Evolutionary conservation across 2,113 vertebrate species (phyloP).

Genomic region (Coryphaenoides rupestris): DNA sequence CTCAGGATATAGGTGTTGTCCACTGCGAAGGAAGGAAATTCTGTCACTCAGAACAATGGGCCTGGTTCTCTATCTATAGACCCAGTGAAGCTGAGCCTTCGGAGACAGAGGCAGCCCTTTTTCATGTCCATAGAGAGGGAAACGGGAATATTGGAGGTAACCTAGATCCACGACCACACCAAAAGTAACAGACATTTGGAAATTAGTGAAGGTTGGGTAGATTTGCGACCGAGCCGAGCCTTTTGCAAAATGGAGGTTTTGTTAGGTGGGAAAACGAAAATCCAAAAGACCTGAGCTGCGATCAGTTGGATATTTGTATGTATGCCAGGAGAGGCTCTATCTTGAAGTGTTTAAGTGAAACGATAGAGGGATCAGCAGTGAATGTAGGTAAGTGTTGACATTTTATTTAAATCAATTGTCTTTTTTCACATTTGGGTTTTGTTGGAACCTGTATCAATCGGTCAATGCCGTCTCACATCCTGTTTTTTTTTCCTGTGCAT

Average conservation of each 20-base stretch:
- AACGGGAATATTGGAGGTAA: slow-evolving; percentile 8
- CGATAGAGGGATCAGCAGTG: slow-evolving; percentile 25
- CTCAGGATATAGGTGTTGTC: slow-evolving; percentile 85
- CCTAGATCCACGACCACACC: slow-evolving; percentile 9
- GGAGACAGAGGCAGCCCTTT: slow-evolving; percentile 35
- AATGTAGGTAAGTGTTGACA: slow-evolving; percentile 56
- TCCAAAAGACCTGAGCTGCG: slow-evolving; percentile 11
- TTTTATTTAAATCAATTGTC: slow-evolving; percentile 2
- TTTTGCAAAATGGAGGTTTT: slow-evolving; percentile 58
- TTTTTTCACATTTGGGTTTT: background rate
- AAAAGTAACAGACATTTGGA: slow-evolving; percentile 13
- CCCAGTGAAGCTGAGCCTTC: slow-evolving; percentile 53
- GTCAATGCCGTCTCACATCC: background rate
- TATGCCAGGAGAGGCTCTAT: background rate
- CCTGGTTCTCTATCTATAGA: slow-evolving; percentile 81
- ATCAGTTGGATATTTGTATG: slow-evolving; percentile 31
- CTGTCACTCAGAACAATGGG: slow-evolving; percentile 81
- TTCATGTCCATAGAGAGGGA: slow-evolving; percentile 12
- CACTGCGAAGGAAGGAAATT: slow-evolving; percentile 80
- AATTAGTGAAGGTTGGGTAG: slow-evolving; percentile 17
- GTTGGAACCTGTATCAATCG: background rate
- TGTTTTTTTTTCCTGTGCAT: background rate
- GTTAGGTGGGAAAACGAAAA: slow-evolving; percentile 21
- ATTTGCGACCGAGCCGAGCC: slow-evolving; percentile 4
- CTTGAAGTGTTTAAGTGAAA: slow-evolving; percentile 15